Base-by-base conservation (phyloP, 2,113 vertebrate genomes). In the Glareola pratincola region DNA sequence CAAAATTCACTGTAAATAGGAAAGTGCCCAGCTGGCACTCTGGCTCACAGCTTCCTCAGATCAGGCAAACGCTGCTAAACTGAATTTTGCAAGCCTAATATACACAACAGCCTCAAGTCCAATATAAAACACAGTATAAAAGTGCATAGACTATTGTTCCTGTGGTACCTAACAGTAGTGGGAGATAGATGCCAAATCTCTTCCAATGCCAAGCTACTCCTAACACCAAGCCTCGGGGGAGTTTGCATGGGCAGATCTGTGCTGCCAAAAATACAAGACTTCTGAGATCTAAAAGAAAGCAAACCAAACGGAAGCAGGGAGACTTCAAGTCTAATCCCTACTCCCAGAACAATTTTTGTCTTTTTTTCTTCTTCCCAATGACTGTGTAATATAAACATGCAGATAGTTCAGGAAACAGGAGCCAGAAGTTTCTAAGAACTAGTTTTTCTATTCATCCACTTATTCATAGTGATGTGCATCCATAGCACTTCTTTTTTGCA, bases 361-460 rank as follows among this genome's bases (percentile, higher is more conserved):
- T 56, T 53, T 69, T 60, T 73, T 13, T 12, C 9, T 81, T 45
- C 24, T 88, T 92, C n/a, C 8, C 26, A 84, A 21, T 51, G 50
- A 47, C 20, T 78, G 32, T 19, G 34, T 80, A 92, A 81, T 43
- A 75, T 63, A 92, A 94, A 94, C 39, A 87, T 32, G 32, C 26
- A 89, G 54, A 95, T 66, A 84, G 32, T 66, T 84, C n/a, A 75
- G 93, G 82, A 95, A 96, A 88, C 66, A 91, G 76, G 68, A 97
- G 81, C 22, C 14, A 89, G 26, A 83, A 91, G 47, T 92, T 86
- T 92, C 78, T 77, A 62, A 89, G 85, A 95, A 50, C 3, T 50
- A 57, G 5, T 77, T 90, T 81, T 86, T 77, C 48, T 95, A 30
- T 90, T 77, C 26, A 85, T 50, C 36, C 51, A 32, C 74, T 85